Evolutionary conservation across 2,888 invertebrate species (phyloP).

Genomic region (Andrena dorsata): DNA sequence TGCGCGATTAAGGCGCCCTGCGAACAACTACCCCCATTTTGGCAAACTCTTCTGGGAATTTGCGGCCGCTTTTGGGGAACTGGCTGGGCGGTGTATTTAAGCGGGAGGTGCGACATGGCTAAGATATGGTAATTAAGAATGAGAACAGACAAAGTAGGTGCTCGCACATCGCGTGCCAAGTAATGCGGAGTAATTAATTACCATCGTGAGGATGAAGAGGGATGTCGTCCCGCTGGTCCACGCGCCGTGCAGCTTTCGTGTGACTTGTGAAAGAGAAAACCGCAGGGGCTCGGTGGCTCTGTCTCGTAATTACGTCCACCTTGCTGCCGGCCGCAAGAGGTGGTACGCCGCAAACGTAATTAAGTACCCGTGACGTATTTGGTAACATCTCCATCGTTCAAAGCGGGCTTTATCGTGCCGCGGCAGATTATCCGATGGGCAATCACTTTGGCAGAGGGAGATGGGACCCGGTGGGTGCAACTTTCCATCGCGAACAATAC

Average conservation of each 20-base stretch:
- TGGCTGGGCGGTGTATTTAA: no score
- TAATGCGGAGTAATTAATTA: not conserved
- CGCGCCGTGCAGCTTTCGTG: not conserved
- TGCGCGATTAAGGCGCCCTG: no score
- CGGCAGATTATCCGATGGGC: constrained; percentile 80
- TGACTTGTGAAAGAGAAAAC: constrained; percentile 3
- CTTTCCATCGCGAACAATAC: constrained; percentile 76
- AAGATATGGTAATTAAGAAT: no score
- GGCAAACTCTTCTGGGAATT: no score
- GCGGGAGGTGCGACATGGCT: no score
- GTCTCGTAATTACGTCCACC: constrained; percentile 12
- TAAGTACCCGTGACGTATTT: constrained; percentile 63
- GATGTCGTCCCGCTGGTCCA: no score
- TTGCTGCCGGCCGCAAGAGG: constrained; percentile 17
- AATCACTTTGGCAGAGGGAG: constrained; percentile 76
- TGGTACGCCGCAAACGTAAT: constrained; percentile 63
- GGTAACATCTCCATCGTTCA: constrained; percentile 58
- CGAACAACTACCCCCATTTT: no score
- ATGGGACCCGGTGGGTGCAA: constrained; percentile 44
- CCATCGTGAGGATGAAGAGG: no score
- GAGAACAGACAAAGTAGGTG: no score
- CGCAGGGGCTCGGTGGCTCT: not conserved
- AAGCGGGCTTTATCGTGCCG: constrained; percentile 48
- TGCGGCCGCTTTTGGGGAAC: no score
- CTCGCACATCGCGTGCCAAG: no score